Base-by-base conservation (phyloP, 37 sponge, comb jelly and placozoan genomes). In the Chondrosia reniformis region DNA sequence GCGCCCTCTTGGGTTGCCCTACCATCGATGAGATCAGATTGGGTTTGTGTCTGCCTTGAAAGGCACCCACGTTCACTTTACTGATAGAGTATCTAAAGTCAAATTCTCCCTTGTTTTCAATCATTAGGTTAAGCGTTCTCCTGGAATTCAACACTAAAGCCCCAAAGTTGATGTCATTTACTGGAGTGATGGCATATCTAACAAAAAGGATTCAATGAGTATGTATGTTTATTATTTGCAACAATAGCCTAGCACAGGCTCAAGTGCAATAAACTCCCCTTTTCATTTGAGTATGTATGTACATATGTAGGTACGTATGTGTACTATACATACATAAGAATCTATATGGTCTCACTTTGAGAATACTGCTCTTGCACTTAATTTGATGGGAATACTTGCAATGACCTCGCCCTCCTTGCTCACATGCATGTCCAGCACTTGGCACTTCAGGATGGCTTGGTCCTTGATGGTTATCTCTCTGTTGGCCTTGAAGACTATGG, bases 51-150 rank as follows among this genome's bases (percentile, higher is more conserved):
- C 67, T 32, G 31, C 32, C 63, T 1, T 69, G 65, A 2, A 31
- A n/a, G 13, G 42, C 66, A 49, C 64, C 43, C 2, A 43, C 39
- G 33, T 69, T 65, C 52, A 81, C 15, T 79, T 94, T 97, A 31
- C 75, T 85, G 21, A 98, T 88, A 77, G 86, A 84, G 80, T 95
- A 98, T 69, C 88, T 89, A 83, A 98, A 98, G 61, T 98, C 99
- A 90, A 98, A 98, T 28, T 85, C 86, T 45, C 99, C 99, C 24
- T 52, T 84, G 77, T 98, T 98, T 82, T 95, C 94, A 12, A 98
- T 88, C 5, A 69, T 81, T 79, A 98, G 88, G 54, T 79, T 62
- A 24, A 76, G 45, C 28, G 84, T 76, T 39, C 82, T 87, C 54
- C 84, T 67, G 27, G 86, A 61, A 10, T 42, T 66, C 40, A 98